phyloP scores from a whole-genome alignment of 2,888 invertebrate species.

The Teleiodes luculella region DNA sequence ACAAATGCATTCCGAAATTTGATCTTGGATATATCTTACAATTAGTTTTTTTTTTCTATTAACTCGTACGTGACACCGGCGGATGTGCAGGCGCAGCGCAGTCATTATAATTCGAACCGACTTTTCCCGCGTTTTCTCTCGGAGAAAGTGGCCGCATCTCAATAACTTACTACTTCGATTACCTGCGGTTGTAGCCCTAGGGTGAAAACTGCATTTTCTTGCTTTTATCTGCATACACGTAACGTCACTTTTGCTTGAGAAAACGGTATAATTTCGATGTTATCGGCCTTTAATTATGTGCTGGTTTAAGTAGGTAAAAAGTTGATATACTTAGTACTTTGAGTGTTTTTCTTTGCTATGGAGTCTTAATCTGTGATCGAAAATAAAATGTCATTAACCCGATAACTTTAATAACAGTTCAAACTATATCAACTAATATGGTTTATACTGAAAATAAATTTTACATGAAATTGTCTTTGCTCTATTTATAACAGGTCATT shows the following conservation, averaged over 20 bases:
- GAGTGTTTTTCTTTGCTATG: no score
- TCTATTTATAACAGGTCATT: no score
- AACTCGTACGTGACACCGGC: neutral
- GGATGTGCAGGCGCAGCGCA: neutral
- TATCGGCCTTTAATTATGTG: neutral
- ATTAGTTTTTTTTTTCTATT: no score
- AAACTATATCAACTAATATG: no score
- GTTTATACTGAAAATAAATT: no score
- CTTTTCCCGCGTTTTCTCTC: slow-evolving; percentile 16
- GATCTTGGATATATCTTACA: no score
- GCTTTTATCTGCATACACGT: slow-evolving; percentile 21
- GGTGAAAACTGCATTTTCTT: slow-evolving; percentile 7
- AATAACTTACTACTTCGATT: neutral
- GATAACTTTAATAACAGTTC: no score
- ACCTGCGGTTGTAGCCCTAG: slow-evolving; percentile 6
- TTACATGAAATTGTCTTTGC: no score
- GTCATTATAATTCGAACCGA: slow-evolving; percentile 6
- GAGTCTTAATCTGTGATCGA: no score
- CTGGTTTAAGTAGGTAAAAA: neutral
- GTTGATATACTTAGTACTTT: no score
- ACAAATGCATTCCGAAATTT: no score
- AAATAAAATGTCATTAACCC: no score
- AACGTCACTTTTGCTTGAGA: slow-evolving; percentile 17
- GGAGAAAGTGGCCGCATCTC: slow-evolving; percentile 2
- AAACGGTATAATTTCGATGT: neutral